A percentile compares a stretch with the other conserved stretches of the same genome.
Evolutionary conservation across 2,113 vertebrate species (phyloP).

Genomic region (Heterocephalus glaber): DNA sequence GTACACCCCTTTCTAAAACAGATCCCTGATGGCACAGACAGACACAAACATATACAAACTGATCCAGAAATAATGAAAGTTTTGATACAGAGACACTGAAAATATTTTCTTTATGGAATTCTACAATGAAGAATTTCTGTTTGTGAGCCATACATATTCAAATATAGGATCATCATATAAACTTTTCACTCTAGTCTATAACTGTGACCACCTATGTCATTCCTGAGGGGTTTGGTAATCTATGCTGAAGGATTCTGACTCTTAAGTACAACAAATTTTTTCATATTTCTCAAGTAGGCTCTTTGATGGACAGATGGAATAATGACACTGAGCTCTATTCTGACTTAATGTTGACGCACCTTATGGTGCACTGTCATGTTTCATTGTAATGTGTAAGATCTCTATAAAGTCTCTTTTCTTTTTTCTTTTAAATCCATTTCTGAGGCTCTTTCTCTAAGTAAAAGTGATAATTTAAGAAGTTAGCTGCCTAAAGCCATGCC

Average conservation of each 20-base stretch:
- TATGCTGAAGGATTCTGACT: slow-evolving; percentile 73
- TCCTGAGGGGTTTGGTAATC: slow-evolving; percentile 67
- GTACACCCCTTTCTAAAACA: not conserved
- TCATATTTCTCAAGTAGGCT: slow-evolving; percentile 73
- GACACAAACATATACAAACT: not conserved
- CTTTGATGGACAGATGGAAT: slow-evolving; percentile 61
- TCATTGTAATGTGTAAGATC: slow-evolving; percentile 65
- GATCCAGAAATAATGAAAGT: not conserved
- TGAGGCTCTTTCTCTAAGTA: slow-evolving; percentile 66
- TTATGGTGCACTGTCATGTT: slow-evolving; percentile 75
- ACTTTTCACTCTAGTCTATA: slow-evolving; percentile 58
- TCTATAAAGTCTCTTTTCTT: slow-evolving; percentile 42
- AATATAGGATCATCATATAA: not conserved
- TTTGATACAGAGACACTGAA: not conserved
- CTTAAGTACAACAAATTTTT: slow-evolving; percentile 63
- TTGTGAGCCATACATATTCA: not conserved
- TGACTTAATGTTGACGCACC: slow-evolving; percentile 71
- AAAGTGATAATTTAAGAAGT: slow-evolving; percentile 49
- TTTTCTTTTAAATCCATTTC: slow-evolving; percentile 63
- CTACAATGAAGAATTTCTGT: not conserved
- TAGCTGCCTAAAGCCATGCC: not conserved
- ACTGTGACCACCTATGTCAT: not conserved
- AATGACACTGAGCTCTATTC: slow-evolving; percentile 66
- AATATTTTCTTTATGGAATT: not conserved
- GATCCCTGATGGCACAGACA: not conserved